Evolutionary conservation across 2,888 invertebrate genomes (phyloP).

Genomic region (Gymnoscelis rufifasciata): DNA sequence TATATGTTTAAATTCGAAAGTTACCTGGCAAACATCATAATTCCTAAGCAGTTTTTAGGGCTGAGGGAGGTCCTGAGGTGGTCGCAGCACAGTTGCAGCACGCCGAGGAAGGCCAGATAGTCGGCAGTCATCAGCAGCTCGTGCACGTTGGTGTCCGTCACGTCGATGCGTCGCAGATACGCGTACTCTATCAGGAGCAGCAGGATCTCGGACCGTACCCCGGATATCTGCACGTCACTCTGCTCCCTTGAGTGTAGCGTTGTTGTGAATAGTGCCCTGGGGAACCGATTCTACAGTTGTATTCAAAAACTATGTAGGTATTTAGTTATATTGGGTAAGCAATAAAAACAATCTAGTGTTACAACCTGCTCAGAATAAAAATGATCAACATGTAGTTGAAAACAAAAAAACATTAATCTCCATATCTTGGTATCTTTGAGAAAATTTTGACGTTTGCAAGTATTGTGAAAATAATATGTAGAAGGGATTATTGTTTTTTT

Average conservation of each 20-base stretch:
- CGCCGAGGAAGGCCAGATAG: constrained; percentile 90
- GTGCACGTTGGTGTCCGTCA: constrained; percentile 88
- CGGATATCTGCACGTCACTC: constrained; percentile 86
- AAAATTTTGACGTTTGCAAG: too few relatives aligned
- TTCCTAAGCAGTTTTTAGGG: constrained; percentile 89
- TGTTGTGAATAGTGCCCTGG: constrained; percentile 90
- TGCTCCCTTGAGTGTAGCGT: constrained; percentile 84
- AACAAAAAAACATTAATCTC: too few relatives aligned
- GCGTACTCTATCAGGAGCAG: constrained; percentile 89
- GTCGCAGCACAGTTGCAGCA: constrained; percentile 88
- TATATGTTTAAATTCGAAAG: too few relatives aligned
- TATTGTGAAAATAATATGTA: too few relatives aligned
- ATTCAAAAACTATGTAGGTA: too few relatives aligned
- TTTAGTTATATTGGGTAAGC: too few relatives aligned
- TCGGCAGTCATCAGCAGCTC: constrained; percentile 91
- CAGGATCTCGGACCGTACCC: constrained; percentile 88
- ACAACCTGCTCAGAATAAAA: too few relatives aligned
- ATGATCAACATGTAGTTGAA: too few relatives aligned
- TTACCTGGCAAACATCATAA: constrained; percentile 89
- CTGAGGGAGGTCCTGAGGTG: constrained; percentile 84
- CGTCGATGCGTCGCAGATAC: constrained; percentile 87
- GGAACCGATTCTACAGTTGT: too few relatives aligned
- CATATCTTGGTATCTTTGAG: too few relatives aligned
- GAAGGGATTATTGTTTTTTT: too few relatives aligned
- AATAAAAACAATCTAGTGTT: too few relatives aligned